Evolutionary conservation across 2,113 vertebrate genomes (phyloP), one percentile per base, ranked within the genome.

Genomic region (Pterocles burchelli): DNA sequence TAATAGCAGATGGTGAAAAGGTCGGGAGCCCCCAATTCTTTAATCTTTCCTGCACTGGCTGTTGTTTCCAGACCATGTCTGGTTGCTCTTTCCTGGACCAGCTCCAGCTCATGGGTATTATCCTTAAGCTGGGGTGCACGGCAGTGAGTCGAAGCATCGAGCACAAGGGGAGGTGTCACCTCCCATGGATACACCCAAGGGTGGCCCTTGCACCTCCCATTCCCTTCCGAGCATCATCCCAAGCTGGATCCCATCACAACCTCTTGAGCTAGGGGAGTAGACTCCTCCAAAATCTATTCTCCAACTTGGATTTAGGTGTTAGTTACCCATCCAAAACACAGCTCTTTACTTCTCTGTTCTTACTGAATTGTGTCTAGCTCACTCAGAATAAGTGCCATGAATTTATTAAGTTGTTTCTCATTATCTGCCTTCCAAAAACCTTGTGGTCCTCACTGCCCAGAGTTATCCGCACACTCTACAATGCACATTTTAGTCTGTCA

Each of bases 1-100:
- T 41, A 77, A 73, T 33, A 93, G 81, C 89, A 95, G 89, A 94
- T 88, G 91, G 94, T 91, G 88, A 51, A 91, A 78, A 90, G 70
- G 78, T 85, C 94, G 71, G 93, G 55, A 92, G 89, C 57, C 76
- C 78, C 31, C 85, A 67, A 38, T 88, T 89, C 88, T 78, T 90
- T 94, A 97, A 92, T 96, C 96, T 88, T 45, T 94, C 58, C 83
- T 66, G 38, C 0, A 0, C 43, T 7, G 17, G 79, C 41, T 5
- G 24, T n/a, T 83, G 79, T 89, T 96, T 84, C 72, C 91, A 96
- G 79, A 88, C 51, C 72, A 46, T 1, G 46, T 83, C 88, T 95
- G 90, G 83, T 80, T 96, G 88, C 79, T 94, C 90, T 80, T 95
- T 80, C 68, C 95, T 83, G 85, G 82, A 68, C 29, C 1, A 11